phyloP scores from a whole-genome alignment of 2,113 vertebrate genomes.

The Mustela nigripes region DNA sequence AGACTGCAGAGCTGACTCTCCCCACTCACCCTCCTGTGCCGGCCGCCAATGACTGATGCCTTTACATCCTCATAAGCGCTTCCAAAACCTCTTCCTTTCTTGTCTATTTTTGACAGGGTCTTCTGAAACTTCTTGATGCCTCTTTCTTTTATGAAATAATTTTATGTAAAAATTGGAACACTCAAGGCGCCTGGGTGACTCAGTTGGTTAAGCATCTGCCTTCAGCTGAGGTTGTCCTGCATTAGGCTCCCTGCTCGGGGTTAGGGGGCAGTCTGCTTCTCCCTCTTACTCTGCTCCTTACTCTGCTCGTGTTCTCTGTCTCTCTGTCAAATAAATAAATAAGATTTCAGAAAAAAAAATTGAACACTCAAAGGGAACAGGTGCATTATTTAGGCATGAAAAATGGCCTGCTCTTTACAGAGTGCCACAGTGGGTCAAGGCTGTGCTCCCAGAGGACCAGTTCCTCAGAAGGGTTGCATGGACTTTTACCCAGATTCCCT shows the following conservation, averaged over 20 bases:
- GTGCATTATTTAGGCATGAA: neutral
- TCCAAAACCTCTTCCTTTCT: neutral
- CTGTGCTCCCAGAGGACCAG: neutral
- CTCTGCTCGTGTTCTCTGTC: no score
- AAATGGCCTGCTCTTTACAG: neutral
- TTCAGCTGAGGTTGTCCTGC: no score
- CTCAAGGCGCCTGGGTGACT: no score
- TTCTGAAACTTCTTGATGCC: neutral
- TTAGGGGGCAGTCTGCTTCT: no score
- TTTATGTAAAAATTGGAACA: slow-evolving; percentile 39
- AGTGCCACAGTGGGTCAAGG: neutral
- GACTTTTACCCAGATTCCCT: neutral
- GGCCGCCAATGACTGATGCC: neutral
- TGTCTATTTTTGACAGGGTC: neutral
- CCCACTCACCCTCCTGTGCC: neutral
- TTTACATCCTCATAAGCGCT: neutral
- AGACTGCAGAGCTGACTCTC: neutral
- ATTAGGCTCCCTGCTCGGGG: no score
- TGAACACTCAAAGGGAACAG: neutral
- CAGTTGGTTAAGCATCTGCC: no score
- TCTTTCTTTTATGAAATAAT: slow-evolving; percentile 16
- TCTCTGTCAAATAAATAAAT: no score
- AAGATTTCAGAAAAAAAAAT: neutral
- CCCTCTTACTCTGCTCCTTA: no score
- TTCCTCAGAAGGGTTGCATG: neutral